Base-by-base conservation (phyloP, 1,140 invertebrate genomes). In the Campodea augens region DNA sequence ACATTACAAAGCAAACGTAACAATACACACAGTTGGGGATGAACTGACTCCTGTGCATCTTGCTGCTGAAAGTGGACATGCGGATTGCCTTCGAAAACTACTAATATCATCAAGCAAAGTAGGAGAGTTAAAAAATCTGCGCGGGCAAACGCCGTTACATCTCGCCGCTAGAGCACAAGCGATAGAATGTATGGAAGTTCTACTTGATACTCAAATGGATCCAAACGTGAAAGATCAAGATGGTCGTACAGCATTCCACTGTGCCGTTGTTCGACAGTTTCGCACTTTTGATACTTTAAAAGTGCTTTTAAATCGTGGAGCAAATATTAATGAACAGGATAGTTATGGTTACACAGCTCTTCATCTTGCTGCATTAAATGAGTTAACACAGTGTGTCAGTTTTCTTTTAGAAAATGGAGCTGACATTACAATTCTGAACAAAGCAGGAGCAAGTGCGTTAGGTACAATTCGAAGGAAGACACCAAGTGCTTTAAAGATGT, bases 301-400 rank as follows among this genome's bases (percentile, higher is more conserved):
- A 1, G 24, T 43, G 18, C 59, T 85, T 2, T 73, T 85, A 18
- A 73, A 69, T 49, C 79, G 77, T 68, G 79, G 78, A 5, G 79
- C 82, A 3, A 76, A 87, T 52, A 78, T 89, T 0, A 88, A 90
- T 57, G 71, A 75, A 36, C 77, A 81, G 52, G 87, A 92, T 54
- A 78, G 81, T 48, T 88, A 86, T 53, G 87, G 87, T 0, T 89
- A 88, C 57, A 86, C 85, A 0, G 81, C 87, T 0, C 63, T 92
- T 13, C 88, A 91, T 57, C 71, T 91, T 36, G 85, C 85, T 4
- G 83, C 85, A 4, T 59, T 85, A 0, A 84, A 86, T 56, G 82
- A 84, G 24, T 62, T 85, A n/a, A 79, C 80, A 0, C 75, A 78
- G 49, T 84, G 81, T 53, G 83, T 85, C 0, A 77, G 86, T 56